These are phyloP conservation scores for Acrossocheilus wenchowensis DNA, from an alignment of 2,797 vertebrate species.

Conservation along the genomic window DNA sequence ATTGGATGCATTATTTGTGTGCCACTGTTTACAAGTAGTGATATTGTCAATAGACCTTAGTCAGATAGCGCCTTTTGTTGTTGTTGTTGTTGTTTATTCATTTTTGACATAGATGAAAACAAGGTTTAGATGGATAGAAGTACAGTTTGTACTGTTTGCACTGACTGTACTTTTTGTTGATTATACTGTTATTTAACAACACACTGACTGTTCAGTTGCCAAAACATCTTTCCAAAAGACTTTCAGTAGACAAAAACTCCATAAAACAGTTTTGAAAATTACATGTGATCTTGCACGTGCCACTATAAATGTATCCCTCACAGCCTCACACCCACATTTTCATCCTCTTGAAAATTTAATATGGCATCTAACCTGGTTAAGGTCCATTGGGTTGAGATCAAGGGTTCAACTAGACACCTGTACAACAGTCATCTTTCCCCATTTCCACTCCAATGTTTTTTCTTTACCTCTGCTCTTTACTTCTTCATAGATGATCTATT, in stretches of 20 bases:
- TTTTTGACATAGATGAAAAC: background rate
- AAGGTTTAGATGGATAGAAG: background rate
- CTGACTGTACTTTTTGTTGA: background rate
- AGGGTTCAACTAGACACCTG: background rate
- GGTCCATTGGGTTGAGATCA: constrained; percentile 2
- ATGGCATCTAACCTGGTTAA: background rate
- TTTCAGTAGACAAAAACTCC: background rate
- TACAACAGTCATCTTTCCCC: background rate
- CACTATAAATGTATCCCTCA: background rate
- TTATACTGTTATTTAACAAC: background rate
- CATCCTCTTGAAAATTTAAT: background rate
- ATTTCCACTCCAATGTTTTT: background rate
- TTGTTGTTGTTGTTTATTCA: background rate
- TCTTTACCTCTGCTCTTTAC: background rate
- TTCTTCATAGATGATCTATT: background rate
- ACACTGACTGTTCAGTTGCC: background rate
- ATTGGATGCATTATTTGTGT: background rate
- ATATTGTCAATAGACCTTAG: background rate
- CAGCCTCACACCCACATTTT: background rate
- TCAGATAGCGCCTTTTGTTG: background rate
- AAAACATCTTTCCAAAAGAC: background rate
- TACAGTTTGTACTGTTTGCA: background rate
- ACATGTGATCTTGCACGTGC: background rate
- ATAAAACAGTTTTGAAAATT: background rate
- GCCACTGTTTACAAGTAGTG: background rate